A percentile compares a stretch with the other conserved stretches of the same genome.
phyloP scores from a whole-genome alignment of 1,140 invertebrate genomes.

The Sycophaga agraensis region DNA sequence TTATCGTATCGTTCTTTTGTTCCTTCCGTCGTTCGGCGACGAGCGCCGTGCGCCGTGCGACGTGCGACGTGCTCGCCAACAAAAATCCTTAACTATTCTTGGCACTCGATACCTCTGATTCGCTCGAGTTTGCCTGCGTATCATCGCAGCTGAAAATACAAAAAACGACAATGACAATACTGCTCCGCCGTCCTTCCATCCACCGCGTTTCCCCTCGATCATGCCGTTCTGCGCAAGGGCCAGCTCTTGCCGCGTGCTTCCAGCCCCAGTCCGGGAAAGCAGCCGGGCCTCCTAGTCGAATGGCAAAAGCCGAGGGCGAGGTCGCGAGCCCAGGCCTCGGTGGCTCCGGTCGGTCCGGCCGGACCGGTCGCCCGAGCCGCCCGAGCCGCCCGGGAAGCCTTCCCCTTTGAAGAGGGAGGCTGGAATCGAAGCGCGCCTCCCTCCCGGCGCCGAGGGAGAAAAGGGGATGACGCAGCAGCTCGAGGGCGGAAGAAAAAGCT shows the following conservation, averaged over 20 bases:
- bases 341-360: too few species aligned
- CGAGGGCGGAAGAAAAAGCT: too few species aligned
- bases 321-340: too few species aligned
- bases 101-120: constrained; percentile 41
- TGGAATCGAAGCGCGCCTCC: background rate
- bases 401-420: background rate
- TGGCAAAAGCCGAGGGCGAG: background rate
- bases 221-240: too few species aligned
- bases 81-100: constrained; percentile 37
- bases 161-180: constrained; percentile 11
- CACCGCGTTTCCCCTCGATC: background rate
- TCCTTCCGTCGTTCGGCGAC: background rate
- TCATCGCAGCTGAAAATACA: constrained; percentile 38
- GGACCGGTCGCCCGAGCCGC: too few species aligned
- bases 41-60: background rate
- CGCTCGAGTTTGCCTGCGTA: constrained; percentile 24
- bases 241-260: too few species aligned
- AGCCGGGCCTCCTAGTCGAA: background rate
- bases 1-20: background rate
- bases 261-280: background rate
- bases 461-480: too few species aligned
- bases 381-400: too few species aligned
- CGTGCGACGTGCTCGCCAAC: background rate
- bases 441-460: constrained; percentile 6
- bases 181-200: background rate